Base-by-base conservation (phyloP, 1,140 invertebrate species). In the Drosophila kepulauana region DNA sequence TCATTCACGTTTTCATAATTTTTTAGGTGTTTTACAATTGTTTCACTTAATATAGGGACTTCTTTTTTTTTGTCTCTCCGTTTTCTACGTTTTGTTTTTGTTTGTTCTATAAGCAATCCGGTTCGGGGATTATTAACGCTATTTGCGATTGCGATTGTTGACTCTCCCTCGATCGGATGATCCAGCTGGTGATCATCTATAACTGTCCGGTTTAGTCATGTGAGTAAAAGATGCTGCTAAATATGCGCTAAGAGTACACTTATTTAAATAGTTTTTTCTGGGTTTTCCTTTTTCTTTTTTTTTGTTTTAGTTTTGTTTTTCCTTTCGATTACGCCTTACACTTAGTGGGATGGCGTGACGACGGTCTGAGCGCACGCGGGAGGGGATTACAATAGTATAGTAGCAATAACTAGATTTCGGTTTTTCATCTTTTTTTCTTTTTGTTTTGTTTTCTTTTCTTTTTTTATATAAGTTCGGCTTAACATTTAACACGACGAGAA, bases 181-280 rank as follows among this genome's bases (percentile, higher is more conserved):
- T 68, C 49, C 46, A 64, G 51, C 43, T 45, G 46, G 11, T 25
- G 52, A 33, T 58, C 33, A 66, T 61, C 73, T 61, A 48, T 72
- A 61, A 56, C 73, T 61, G 61, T 72, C 54, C 43, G 74, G 59
- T 76, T 79, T 88, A 80, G 85, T 87, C 85, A 84, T 84, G 80
- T 87, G 84, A 84, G 80, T 87, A 89, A 69, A 87, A 88, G 84
- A 87, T 88, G 84, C 85, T 87, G 84, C 84, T 88, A 87, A 82
- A 72, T 86, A 82, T 88, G 79, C 82, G 84, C 84, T 87, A 88
- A 87, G 80, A 87, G 70, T 87, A 87, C 84, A 87, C 84, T 87
- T 87, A 79, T 67, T 72, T 77, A 71, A 82, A 82, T 86, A 73
- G 75, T 68, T 87, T 82, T 25, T 81, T 65, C 28, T 46, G 49